Evolutionary conservation across 2,113 vertebrate species (phyloP), one percentile per base, ranked within the genome.

Genomic region (Eubucco bourcierii): DNA sequence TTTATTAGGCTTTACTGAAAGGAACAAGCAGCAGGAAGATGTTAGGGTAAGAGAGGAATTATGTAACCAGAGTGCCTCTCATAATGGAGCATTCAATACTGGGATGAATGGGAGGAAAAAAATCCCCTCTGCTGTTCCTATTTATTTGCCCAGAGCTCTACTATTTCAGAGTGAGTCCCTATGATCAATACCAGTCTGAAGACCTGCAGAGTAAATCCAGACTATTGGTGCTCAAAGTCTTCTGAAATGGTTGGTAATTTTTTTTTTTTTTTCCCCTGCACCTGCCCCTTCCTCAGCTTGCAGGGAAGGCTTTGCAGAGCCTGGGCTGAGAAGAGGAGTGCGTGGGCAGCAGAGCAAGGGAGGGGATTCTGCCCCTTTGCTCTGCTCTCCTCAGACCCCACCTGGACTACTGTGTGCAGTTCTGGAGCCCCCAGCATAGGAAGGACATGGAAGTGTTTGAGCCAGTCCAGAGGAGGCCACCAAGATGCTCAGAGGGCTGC

Each of bases 1-100:
- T 90, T 90, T 93, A 80, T 93, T 86, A 75, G 50, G 20, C 84
- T 88, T 90, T 70, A 78, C 58, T 84, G 83, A 88, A 95, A 93
- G 90, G 24, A 90, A 20, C 17, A 90, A 86, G 61, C 58, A 50
- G 63, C 66, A 66, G 74, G 83, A 78, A 83, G 46, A 80, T 90
- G 80, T 91, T 88, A 66, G 86, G 83, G 50, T 86, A 91, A 90
- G 80, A 74, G 52, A 87, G 59, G 53, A 91, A 65, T 94, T 95
- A 84, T 52, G 50, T 75, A 86, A 68, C 37, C 47, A 72, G 73
- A 75, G 63, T 76, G 50, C 10, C 20, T 88, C 75, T 81, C 70
- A 46, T 81, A 92, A 87, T 46, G 63, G 66, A 90, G 15, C 59
- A 46, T 87, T 90, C 9, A 0, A 34, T 91, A 68, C 41, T 67